Evolutionary conservation across 2,113 vertebrate species (phyloP), one percentile per base, ranked within the genome.

Genomic region (Indri indri): DNA sequence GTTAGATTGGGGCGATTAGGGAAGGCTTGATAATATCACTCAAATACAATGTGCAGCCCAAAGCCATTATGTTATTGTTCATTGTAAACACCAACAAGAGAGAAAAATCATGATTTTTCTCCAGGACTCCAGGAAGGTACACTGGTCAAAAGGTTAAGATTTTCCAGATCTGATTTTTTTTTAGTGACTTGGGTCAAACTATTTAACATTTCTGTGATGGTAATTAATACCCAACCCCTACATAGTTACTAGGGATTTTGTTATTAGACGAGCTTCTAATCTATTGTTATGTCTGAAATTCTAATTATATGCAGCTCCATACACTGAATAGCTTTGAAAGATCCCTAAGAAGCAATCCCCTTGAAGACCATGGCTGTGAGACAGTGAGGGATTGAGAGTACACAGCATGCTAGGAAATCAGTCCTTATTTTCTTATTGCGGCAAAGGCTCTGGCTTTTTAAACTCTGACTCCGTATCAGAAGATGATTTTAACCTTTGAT

Each of bases 241-340:
- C 34, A 34, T 18, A 65, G 71, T 95, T 65, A n/a, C 66, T n/a
- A 83, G 57, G 66, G 27, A 59, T 74, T 93, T 74, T 66, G 63
- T 84, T 79, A 65, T 54, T 93, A 52, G 88, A 79, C 37, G 94
- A 82, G 91, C 77, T 71, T 74, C 86, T 87, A 77, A 71, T 54
- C 81, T 87, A 85, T 82, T 88, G 52, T 86, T 90, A 88, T 17
- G 23, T 88, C 74, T 71, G 73, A 93, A 74, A 94, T 90, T 94
- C 57, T 86, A 96, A 76, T 92, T 73, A 83, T 1, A 0, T 50
- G 82, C 22, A 50, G 37, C 61, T 52, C 52, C 25, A 20, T 30
- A 90, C 27, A 27, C 73, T 9, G 45, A 73, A 23, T 23, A 76
- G 52, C 76, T 86, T 23, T 50, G n/a, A 94, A 82, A 71, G 25